Conservation (phyloP, 2,888 invertebrate species). For the Archaeoteleia sp. region DNA sequence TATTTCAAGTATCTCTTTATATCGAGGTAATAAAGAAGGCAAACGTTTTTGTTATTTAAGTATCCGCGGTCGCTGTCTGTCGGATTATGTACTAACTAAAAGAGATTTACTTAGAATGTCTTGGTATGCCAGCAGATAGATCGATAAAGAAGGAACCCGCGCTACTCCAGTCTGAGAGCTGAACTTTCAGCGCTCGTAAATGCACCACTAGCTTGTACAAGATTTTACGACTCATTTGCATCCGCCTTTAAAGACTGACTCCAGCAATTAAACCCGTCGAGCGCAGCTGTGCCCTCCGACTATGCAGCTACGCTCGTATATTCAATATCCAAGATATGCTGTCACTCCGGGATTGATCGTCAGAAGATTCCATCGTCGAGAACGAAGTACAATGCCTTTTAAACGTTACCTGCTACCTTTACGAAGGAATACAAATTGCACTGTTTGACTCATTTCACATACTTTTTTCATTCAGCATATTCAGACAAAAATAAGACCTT, state of each 20-base stretch:
- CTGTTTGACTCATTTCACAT: conserved; percentile 32
- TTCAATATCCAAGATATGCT: conserved; percentile 60
- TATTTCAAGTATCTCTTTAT: no score
- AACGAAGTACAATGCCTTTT: conserved; percentile 38
- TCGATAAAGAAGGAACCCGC: conserved; percentile 67
- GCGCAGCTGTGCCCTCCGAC: conserved; percentile 56
- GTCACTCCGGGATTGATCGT: conserved; percentile 53
- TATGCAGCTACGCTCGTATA: conserved; percentile 54
- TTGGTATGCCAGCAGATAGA: conserved; percentile 45
- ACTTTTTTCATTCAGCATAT: conserved; percentile 22
- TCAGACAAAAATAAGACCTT: conserved; percentile 13
- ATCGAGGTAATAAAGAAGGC: no score
- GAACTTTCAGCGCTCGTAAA: conserved; percentile 66
- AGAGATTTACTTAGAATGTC: conserved; percentile 69
- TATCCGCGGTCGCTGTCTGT: conserved; percentile 58
- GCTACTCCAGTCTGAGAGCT: conserved; percentile 16
- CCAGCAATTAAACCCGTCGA: conserved; percentile 71
- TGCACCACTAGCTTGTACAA: conserved; percentile 55
- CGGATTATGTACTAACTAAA: conserved; percentile 63
- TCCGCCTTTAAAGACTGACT: conserved; percentile 70
- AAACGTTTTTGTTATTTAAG: conserved; percentile 10
- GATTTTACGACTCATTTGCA: conserved; percentile 73
- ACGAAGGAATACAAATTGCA: conserved; percentile 39
- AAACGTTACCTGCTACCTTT: conserved; percentile 29
- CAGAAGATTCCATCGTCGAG: conserved; percentile 47